phyloP scores from a whole-genome alignment of 2,113 vertebrate genomes.

The Cariama cristata region DNA sequence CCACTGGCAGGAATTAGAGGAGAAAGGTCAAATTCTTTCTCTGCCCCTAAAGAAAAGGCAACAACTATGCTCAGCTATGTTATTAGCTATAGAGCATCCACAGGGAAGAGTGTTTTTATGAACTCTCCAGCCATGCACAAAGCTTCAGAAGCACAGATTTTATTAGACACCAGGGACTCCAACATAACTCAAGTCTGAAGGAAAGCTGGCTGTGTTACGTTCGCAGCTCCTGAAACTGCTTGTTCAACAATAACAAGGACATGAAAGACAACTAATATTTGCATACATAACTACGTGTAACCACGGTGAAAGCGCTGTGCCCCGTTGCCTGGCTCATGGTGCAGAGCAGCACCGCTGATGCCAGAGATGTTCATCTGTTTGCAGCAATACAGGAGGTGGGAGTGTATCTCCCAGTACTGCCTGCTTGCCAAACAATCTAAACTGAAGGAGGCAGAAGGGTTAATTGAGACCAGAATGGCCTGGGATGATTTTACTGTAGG shows the following conservation, averaged over 20 bases:
- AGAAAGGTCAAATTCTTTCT: not conserved
- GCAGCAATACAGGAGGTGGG: fast-evolving
- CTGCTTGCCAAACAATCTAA: not conserved
- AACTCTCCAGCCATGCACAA: not conserved
- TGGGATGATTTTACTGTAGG: constrained; percentile 22
- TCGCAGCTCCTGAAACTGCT: not conserved
- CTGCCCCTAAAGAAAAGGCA: not conserved
- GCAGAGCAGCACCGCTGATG: fast-evolving
- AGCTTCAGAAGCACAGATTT: not conserved
- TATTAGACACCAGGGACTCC: not conserved
- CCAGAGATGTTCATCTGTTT: fast-evolving
- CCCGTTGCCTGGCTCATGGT: not conserved
- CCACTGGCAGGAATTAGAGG: not conserved
- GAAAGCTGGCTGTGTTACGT: not conserved
- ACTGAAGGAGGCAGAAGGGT: not conserved
- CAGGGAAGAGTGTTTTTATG: not conserved
- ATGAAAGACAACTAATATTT: not conserved
- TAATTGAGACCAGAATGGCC: not conserved
- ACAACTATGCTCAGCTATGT: not conserved
- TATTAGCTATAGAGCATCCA: not conserved
- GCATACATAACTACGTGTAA: fast-evolving
- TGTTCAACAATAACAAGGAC: not conserved
- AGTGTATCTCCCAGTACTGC: not conserved
- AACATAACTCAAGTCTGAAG: not conserved
- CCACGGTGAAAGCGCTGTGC: not conserved